Percentiles rank a stretch among this genome's conserved stretches.
These are phyloP conservation scores for Netelia inedita DNA, from an alignment of 2,888 invertebrate species.

Conservation along the genomic window DNA sequence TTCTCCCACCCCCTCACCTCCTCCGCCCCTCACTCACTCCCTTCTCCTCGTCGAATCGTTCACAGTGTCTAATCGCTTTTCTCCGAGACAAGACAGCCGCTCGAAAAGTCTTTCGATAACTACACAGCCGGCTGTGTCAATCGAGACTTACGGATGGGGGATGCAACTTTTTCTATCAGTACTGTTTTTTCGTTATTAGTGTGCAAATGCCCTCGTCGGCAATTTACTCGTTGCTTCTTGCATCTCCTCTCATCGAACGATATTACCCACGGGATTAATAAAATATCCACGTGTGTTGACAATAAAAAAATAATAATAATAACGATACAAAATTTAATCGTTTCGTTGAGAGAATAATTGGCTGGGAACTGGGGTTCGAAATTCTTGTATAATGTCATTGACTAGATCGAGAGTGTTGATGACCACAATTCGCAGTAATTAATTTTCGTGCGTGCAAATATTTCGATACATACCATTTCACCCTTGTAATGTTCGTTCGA, in stretches of 20 bases:
- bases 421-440: not conserved
- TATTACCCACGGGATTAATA: not conserved
- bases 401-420: not conserved
- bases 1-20: not conserved
- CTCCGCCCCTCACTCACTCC: not conserved
- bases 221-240: not conserved
- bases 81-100: constrained; percentile 9
- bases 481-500: constrained; percentile 5
- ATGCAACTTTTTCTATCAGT: constrained; percentile 24
- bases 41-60: constrained; percentile 46
- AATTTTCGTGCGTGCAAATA: not conserved
- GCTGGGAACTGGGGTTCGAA: not conserved
- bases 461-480: not conserved
- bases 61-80: constrained; percentile 53
- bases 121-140: constrained; percentile 16
- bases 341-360: constrained; percentile 12
- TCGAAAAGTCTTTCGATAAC: constrained; percentile 31
- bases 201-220: not conserved
- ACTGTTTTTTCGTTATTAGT: not conserved
- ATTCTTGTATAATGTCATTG: not conserved
- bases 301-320: no score
- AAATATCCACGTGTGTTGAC: not conserved
- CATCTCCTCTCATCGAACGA: not conserved
- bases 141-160: constrained; percentile 21
- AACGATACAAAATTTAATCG: not conserved